Evolutionary conservation across 2,888 invertebrate species (phyloP), one percentile per base, ranked within the genome.

Genomic region (Galerucella calmariensis): DNA sequence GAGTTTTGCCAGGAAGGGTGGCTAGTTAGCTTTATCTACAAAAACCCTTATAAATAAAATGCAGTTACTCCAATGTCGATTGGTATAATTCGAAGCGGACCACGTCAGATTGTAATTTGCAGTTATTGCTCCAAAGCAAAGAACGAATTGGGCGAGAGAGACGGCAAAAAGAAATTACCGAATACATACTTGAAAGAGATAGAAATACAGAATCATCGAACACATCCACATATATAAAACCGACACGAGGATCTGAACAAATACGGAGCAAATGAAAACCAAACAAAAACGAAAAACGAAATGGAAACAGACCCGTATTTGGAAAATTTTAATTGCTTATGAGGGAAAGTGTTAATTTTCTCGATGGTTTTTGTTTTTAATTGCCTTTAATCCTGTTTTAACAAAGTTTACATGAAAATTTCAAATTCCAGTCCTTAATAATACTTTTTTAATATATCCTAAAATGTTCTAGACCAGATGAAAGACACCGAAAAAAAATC

Each of bases 261-360:
- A 75, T 75, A 75, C 77, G 69, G 67, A 67, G 75, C 73, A 79
- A 83, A 84, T 85, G 83, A 84, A 84, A 85, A 84, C 82, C 83
- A 84, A 85, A 84, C 83, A 84, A 83, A 83, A 83, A 79, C 74
- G 78, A 75, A 56, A 75, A 73, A 67, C 74, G 75, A 66, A 74
- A 72, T 48, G 51, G 20, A 73, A 73, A 71, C 76, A 75, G 75
- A 72, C 41, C 73, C 68, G 68, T 67, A 68, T 67, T 41, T 14
- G 6, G 61, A 66, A 77, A 73, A 12, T 68, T 51, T 41, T 44
- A 69, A 51, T 61, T 69, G 35, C 61, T 61, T 14, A 35, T 35
- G 61, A 61, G 61, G 1, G 35, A 27, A 20, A 20, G 14, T 56
- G 16, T n/a, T 56, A n/a, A 56, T 56, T 56, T 51, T n/a, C 20